Base-by-base conservation (phyloP, 2,888 invertebrate genomes). In the Electrophaes corylata region DNA sequence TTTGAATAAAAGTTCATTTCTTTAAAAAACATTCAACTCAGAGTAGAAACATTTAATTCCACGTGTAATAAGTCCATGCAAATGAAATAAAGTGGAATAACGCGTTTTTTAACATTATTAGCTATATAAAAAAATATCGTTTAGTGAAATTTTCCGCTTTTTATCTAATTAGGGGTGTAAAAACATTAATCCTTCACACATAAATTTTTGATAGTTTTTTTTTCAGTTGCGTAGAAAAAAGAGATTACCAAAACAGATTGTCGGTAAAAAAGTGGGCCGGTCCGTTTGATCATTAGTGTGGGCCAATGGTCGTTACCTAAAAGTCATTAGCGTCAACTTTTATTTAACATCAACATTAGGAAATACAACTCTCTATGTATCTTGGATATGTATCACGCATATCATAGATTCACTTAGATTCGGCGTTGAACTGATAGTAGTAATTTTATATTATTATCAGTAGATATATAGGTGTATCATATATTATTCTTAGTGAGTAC, bases 271-370 rank as follows among this genome's bases (percentile, higher is more conserved):
- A 90, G 90, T 88, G 88, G 91, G 91, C 73, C 71, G 91, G 81
- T 71, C 87, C 83, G 74, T 60, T 71, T 69, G 76, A 82, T 88
- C 90, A 90, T 91, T 91, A 91, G 89, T 81, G 76, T 64, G 81
- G 81, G 79, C 91, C 91, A 91, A 91, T 91, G 89, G 88, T 88
- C 86, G 90, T 85, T 88, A 90, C 91, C 86, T 80, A 87, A 90
- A 91, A 88, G 84, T 89, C 91, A 90, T 91, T 91, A 91, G 84
- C 81, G 75, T 83, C 81, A 84, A 88, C 88, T 91, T 91, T 89
- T 88, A 88, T 90, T 71, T 84, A 84, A 88, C 87, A 85, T 86
- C 88, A 85, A 83, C n/a, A n/a, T n/a, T n/a, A 77, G 81, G 14
- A 20, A 71, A 73, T 65, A 69, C 67, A 62, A 56, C 26, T 29